Conservation (phyloP, 2,797 vertebrate species). For the Merluccius polli region DNA sequence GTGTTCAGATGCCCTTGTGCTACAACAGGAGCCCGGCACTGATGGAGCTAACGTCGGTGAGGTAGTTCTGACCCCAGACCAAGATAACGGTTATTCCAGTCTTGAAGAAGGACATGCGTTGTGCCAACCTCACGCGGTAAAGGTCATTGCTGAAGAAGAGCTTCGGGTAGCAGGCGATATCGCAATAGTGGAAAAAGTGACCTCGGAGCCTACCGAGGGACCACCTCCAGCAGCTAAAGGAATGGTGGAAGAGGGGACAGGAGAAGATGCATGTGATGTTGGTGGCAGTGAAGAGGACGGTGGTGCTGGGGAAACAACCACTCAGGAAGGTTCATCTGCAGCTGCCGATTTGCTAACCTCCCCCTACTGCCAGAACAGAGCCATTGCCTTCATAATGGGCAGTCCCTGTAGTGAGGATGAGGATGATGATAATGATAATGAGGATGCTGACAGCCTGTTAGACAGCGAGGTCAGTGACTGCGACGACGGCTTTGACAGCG, state of each 20-base stretch:
- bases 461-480: slow-evolving; percentile 57
- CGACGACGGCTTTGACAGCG: slow-evolving; percentile 86
- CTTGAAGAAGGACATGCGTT: slow-evolving; percentile 82
- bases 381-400: slow-evolving; percentile 95
- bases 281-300: slow-evolving; percentile 18
- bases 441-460: slow-evolving; percentile 70
- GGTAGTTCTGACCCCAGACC: slow-evolving; percentile 69
- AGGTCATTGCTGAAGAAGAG: slow-evolving; percentile 2
- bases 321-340: background rate
- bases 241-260: background rate
- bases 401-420: slow-evolving; percentile 75
- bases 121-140: slow-evolving; percentile 35
- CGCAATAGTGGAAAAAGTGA: slow-evolving; percentile 6
- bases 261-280: slow-evolving; percentile 4
- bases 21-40: slow-evolving; percentile 16
- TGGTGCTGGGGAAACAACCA: background rate
- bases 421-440: slow-evolving; percentile 56
- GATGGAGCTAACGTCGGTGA: slow-evolving; percentile 31
- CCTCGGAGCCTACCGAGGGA: background rate
- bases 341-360: background rate
- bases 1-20: slow-evolving; percentile 17
- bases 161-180: background rate
- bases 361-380: slow-evolving; percentile 79
- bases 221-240: slow-evolving; percentile 7
- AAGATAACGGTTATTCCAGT: slow-evolving; percentile 88